phyloP scores from a whole-genome alignment of 2,888 invertebrate genomes.

The Stegophylla sp. region DNA sequence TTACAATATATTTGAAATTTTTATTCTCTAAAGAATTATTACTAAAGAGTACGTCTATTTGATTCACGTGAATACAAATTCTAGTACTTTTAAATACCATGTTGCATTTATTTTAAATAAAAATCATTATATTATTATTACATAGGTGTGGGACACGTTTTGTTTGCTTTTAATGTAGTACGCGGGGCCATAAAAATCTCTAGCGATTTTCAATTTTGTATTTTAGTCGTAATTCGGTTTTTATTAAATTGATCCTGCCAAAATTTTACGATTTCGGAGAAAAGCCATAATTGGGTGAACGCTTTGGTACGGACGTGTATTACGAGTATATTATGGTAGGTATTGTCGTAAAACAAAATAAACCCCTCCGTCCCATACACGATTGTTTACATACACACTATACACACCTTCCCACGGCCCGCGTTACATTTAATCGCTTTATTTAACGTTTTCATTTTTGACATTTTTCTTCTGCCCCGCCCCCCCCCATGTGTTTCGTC shows the following conservation, averaged over 20 bases:
- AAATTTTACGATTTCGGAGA: constrained; percentile 9
- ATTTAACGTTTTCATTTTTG: not conserved
- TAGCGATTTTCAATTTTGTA: not conserved
- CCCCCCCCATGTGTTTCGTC: not conserved
- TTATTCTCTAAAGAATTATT: no score
- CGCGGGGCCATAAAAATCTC: not conserved
- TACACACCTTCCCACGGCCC: not conserved
- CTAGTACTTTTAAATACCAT: no score
- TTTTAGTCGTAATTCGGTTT: not conserved
- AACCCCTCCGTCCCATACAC: not conserved
- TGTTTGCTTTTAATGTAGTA: no score
- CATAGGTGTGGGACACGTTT: no score
- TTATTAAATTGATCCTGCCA: not conserved
- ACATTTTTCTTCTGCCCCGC: not conserved
- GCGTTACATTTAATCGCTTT: not conserved
- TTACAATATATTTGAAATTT: no score
- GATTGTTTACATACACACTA: constrained; percentile 14
- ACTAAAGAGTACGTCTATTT: no score
- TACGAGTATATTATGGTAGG: no score
- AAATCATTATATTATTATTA: no score
- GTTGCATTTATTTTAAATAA: no score
- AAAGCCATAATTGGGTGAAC: constrained; percentile 1
- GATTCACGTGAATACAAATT: no score
- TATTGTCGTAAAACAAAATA: constrained; percentile 21
- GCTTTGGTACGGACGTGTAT: not conserved